Conservation (phyloP, 2,797 vertebrate species). For the Propithecus perrieri region DNA sequence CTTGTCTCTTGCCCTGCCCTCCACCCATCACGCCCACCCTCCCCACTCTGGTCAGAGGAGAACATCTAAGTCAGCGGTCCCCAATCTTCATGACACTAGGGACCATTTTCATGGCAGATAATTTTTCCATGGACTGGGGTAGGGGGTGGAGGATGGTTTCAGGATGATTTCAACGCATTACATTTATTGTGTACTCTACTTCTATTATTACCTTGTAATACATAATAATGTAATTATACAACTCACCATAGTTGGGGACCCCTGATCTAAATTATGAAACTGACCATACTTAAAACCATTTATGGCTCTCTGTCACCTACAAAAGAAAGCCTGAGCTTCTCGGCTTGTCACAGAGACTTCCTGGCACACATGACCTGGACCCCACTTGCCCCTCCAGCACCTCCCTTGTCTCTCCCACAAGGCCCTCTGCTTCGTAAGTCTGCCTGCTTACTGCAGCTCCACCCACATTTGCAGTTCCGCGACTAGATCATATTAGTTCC, state of each 20-base stretch:
- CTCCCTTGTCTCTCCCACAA: fast-evolving
- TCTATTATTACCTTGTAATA: too few species aligned
- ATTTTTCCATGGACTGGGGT: too few species aligned
- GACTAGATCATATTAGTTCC: not conserved
- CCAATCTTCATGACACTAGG: too few species aligned
- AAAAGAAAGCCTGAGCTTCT: not conserved
- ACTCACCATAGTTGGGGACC: too few species aligned
- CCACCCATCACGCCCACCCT: not conserved
- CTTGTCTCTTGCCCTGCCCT: not conserved
- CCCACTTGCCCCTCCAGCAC: not conserved
- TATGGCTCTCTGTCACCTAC: not conserved
- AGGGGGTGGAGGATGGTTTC: too few species aligned
- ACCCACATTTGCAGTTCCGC: not conserved
- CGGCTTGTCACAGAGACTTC: not conserved
- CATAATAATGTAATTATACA: too few species aligned
- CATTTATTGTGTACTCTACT: too few species aligned
- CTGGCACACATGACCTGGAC: not conserved
- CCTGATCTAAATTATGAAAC: not conserved
- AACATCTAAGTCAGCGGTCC: not conserved
- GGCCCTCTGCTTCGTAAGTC: not conserved
- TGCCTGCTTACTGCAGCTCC: too few species aligned
- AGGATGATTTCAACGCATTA: too few species aligned
- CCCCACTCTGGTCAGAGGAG: not conserved
- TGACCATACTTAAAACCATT: not conserved
- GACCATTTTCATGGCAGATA: too few species aligned